Base-by-base conservation (phyloP, 2,888 invertebrate genomes). In the Eupithecia tripunctaria region DNA sequence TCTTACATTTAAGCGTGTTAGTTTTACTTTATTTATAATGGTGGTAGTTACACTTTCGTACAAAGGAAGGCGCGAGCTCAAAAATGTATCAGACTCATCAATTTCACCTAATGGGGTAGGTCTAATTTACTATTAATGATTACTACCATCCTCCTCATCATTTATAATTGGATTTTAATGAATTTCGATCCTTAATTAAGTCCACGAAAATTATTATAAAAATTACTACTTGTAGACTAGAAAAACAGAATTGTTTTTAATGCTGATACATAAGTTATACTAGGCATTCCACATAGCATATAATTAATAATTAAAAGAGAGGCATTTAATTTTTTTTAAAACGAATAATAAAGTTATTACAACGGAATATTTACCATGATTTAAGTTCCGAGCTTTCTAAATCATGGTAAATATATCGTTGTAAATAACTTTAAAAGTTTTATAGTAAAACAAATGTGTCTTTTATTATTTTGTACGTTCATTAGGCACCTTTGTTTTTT, bases 21-120 rank as follows among this genome's bases (percentile, higher is more conserved):
- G n/a, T 63, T 1, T 36, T 32, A 4, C 1, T n/a, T 36, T 36
- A 32, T 32, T 63, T 60, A 60, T 47, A 60, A 47, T 43, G 47
- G 64, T 59, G 38, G 56, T 59, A 15, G 63, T 51, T 63, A 29
- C 36, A 32, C n/a, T 15, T n/a, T 3, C 56, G 1, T 56, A 10
- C 12, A 12, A 7, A 56, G 1, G 56, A 56, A 25, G 21, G 14
- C 12, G 14, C 5, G 56, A 56, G 21, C 12, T 10, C 10, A 56
- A 56, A 32, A 66, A 73, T 78, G 78, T 73, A 71, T 74, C 74
- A 71, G 51, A 70, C 67, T 60, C 76, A 64, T 27, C 66, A 72
- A n/a, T 56, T 62, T 62, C 71, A 78, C 66, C 67, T 76, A 32
- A 62, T 73, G 63, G 78, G 78, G 76, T 78, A 76, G 69, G 78